Conservation (phyloP, 2,888 invertebrate species). For the Leptopilina drosophilae region DNA sequence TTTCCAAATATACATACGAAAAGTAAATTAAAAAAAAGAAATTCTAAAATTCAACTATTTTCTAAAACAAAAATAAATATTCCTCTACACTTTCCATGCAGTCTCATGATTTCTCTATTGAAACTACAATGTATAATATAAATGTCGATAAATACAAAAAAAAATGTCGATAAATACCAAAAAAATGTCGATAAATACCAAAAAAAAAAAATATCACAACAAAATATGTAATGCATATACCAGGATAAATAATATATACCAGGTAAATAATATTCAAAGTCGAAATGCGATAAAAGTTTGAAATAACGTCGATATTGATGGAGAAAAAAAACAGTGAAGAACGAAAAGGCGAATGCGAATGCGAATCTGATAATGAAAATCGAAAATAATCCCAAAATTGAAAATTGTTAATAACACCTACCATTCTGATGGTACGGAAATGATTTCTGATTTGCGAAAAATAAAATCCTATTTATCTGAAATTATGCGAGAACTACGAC, state of each 20-base stretch:
- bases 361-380: not conserved
- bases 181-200: not conserved
- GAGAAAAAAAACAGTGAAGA: not conserved
- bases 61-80: not conserved
- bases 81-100: not conserved
- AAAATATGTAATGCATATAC: not conserved
- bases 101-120: conserved; percentile 2
- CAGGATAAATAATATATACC: too few species aligned
- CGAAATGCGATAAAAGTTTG: conserved; percentile 24
- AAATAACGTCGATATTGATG: not conserved
- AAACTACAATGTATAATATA: not conserved
- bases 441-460: conserved; percentile 19
- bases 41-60: not conserved
- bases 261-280: too few species aligned
- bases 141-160: not conserved
- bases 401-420: conserved; percentile 6
- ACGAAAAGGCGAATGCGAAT: conserved; percentile 1
- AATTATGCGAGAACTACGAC: not conserved
- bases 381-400: not conserved
- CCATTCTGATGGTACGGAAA: conserved; percentile 5
- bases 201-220: not conserved
- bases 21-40: not conserved
- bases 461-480: conserved; percentile 14
- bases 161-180: not conserved
- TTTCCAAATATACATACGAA: not conserved